Conservation (phyloP, 2,888 invertebrate species). For the Sipunculus nudus region DNA sequence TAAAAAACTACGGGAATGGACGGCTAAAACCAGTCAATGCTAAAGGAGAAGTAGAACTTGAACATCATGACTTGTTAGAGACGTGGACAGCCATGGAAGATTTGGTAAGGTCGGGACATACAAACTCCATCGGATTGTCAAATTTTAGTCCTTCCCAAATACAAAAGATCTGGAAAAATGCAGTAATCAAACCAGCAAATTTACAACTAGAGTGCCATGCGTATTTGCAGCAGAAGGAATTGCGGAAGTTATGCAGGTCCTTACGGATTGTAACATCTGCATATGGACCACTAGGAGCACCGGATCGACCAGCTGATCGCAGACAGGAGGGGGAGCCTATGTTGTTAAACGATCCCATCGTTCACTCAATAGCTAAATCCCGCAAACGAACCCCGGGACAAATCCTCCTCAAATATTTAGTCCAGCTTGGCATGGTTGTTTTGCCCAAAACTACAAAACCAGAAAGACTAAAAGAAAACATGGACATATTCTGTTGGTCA, state of each 20-base stretch:
- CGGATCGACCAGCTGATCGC: neutral
- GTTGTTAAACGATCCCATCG: constrained; percentile 6
- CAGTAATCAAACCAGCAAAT: constrained; percentile 13
- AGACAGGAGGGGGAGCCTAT: neutral
- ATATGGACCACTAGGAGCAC: constrained; percentile 11
- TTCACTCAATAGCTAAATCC: constrained; percentile 1
- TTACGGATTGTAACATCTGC: constrained; percentile 6
- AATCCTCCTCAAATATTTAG: constrained; percentile 5
- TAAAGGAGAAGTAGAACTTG: neutral
- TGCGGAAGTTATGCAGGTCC: constrained; percentile 1
- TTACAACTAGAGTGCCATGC: constrained; percentile 18
- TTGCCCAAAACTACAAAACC: constrained; percentile 12
- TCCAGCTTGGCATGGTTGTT: neutral
- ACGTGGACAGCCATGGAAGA: constrained; percentile 9
- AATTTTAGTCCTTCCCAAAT: constrained; percentile 9
- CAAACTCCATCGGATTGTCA: constrained; percentile 9
- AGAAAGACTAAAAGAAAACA: constrained; percentile 6
- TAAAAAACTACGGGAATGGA: neutral
- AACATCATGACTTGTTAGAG: neutral
- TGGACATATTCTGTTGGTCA: neutral
- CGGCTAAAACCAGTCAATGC: neutral
- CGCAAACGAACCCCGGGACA: constrained; percentile 1
- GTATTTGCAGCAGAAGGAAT: constrained; percentile 7
- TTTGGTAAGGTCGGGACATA: neutral
- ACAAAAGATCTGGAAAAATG: neutral